Conservation (phyloP, 2,113 vertebrate genomes). For the Arenaria interpres region DNA sequence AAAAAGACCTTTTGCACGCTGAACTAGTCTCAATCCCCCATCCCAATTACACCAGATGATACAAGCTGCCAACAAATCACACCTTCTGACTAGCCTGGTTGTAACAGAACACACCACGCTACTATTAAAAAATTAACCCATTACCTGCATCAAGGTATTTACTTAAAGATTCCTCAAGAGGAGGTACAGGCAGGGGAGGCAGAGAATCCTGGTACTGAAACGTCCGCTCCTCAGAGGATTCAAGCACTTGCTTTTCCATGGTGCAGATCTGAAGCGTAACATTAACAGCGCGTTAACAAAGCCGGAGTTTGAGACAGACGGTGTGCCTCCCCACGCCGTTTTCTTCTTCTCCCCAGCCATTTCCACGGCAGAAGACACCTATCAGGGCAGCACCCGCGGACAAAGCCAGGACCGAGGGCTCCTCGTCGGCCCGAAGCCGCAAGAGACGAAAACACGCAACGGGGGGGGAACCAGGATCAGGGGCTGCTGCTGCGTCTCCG, state of each 20-base stretch:
- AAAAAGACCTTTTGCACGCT: not conserved
- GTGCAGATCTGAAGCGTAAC: not conserved
- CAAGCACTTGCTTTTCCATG: conserved; percentile 86
- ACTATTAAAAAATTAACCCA: not conserved
- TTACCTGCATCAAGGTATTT: conserved; percentile 94
- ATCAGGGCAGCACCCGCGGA: not conserved
- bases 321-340: fast-evolving
- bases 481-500: fast-evolving
- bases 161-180: conserved; percentile 83
- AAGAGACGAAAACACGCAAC: not conserved
- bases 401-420: not conserved
- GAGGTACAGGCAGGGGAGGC: conserved; percentile 88
- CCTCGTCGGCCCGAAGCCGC: not conserved
- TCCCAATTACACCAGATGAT: not conserved
- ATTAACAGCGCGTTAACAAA: not conserved
- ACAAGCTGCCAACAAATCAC: not conserved
- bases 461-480: not conserved
- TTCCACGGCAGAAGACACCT: fast-evolving
- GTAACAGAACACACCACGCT: fast-evolving
- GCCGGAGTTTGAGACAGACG: not conserved
- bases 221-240: conserved; percentile 81
- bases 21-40: no score
- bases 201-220: conserved; percentile 91
- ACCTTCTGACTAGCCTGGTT: not conserved
- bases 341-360: not conserved